Conservation (phyloP, 2,113 vertebrate genomes). For the Dolichotis patagonum region DNA sequence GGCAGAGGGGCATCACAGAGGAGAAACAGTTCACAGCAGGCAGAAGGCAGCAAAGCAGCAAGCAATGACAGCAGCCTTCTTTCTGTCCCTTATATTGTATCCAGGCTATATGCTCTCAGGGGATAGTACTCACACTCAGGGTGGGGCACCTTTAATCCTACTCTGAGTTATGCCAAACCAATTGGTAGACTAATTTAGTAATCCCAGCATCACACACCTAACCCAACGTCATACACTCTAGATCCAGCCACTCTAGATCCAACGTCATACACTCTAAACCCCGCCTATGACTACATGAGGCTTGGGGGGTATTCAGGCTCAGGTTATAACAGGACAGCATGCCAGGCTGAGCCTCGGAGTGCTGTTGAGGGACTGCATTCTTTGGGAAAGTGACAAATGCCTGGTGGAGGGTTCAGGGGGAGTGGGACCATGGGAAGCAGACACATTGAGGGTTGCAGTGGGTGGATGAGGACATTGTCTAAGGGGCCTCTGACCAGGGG, state of each 20-base stretch:
- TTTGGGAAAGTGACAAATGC: background rate
- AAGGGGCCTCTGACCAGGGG: background rate
- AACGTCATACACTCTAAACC: background rate
- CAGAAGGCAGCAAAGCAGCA: background rate
- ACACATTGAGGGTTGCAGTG: background rate
- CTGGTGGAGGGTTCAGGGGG: background rate
- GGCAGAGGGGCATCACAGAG: background rate
- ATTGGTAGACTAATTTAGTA: background rate
- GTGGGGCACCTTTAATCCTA: background rate
- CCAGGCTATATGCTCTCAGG: background rate
- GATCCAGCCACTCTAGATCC: background rate
- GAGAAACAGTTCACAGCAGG: background rate
- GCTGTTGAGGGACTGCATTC: background rate
- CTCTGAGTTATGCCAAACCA: background rate
- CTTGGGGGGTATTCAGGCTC: background rate
- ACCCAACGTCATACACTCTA: background rate
- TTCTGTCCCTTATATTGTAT: background rate
- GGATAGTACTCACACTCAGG: background rate
- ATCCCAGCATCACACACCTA: background rate
- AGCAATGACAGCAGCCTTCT: background rate
- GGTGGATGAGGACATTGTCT: background rate
- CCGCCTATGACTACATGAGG: background rate
- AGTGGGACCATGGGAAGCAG: background rate
- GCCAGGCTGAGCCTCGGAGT: background rate
- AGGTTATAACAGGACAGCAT: background rate